Evolutionary conservation across 2,797 vertebrate species (phyloP).

Genomic region (Lacerta viridis): DNA sequence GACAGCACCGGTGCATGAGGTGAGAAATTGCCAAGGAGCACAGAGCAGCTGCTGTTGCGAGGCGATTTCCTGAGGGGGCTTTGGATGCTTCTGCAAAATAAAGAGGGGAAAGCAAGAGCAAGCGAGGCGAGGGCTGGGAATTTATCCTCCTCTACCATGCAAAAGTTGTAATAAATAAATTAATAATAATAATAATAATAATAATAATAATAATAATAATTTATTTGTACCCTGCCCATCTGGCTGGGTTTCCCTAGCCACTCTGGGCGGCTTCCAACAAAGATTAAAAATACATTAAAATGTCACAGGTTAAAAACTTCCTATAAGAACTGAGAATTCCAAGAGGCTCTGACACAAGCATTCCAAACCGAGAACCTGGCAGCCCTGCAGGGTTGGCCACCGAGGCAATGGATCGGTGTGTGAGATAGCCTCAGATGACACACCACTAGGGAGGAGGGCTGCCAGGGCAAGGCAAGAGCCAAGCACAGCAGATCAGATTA

Average conservation of each 20-base stretch:
- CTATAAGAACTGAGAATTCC: not conserved
- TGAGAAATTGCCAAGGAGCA: not conserved
- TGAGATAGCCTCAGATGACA: slow-evolving; percentile 51
- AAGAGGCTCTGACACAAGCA: not conserved
- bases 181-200: too few relatives aligned
- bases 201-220: too few relatives aligned
- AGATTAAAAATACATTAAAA: too few relatives aligned
- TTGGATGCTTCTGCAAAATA: slow-evolving; percentile 29
- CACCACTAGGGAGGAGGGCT: slow-evolving; percentile 35
- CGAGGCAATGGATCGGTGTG: not conserved
- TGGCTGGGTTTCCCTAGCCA: too few relatives aligned
- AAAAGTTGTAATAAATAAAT: not conserved
- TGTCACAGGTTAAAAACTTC: too few relatives aligned
- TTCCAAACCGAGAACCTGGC: slow-evolving; percentile 5
- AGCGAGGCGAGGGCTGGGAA: not conserved
- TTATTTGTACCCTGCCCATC: too few relatives aligned
- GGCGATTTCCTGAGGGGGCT: slow-evolving; percentile 36
- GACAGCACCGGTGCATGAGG: not conserved
- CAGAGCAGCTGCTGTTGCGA: not conserved
- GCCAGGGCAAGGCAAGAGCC: not conserved
- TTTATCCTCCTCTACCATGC: not conserved
- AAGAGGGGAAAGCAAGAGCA: not conserved
- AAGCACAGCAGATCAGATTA: not conserved
- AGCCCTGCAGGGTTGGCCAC: not conserved
- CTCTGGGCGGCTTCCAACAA: too few relatives aligned